Evolutionary conservation across 2,797 vertebrate genomes (phyloP).

Genomic region (Myotis pilosus): DNA sequence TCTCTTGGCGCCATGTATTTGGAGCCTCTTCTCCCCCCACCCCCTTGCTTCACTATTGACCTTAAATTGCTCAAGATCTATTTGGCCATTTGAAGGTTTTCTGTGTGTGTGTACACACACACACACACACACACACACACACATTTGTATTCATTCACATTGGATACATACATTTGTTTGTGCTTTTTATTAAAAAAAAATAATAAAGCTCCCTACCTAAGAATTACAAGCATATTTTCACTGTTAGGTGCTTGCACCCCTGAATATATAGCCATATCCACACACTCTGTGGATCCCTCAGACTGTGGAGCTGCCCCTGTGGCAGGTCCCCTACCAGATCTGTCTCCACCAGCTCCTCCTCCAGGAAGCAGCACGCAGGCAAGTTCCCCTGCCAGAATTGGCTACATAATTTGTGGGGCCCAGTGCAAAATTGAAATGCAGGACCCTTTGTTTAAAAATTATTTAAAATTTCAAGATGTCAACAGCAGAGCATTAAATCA

Average conservation of each 20-base stretch:
- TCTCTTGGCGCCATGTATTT: too few species aligned
- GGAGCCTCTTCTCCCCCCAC: too few species aligned
- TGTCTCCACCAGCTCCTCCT: neutral
- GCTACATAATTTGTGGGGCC: neutral
- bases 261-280: neutral
- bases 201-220: neutral
- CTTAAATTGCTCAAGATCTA: slow-evolving; percentile 4
- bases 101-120: neutral
- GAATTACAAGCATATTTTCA: neutral
- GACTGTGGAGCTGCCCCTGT: neutral
- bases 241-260: neutral
- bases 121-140: neutral
- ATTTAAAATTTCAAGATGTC: neutral
- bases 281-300: neutral
- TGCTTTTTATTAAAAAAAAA: neutral
- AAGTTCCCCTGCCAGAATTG: neutral
- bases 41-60: neutral
- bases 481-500: neutral
- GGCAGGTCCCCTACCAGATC: neutral
- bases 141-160: neutral
- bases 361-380: neutral
- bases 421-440: neutral
- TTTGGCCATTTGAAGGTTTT: neutral
- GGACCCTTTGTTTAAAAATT: neutral
- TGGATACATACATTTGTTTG: neutral